Conservation (phyloP, 2,797 vertebrate genomes). For the Crocidura indochinensis region DNA sequence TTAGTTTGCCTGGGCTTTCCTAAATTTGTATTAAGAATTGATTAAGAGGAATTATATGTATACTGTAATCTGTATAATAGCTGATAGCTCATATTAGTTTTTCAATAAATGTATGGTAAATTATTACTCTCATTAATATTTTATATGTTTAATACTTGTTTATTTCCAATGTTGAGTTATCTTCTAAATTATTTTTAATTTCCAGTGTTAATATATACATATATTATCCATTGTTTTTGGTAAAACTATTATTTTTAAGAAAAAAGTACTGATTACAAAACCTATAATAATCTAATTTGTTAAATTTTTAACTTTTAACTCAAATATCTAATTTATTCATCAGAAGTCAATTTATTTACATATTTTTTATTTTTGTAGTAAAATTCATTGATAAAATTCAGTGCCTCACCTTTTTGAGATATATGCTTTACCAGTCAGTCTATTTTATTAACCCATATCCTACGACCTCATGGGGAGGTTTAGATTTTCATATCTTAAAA, state of each 20-base stretch:
- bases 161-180: conserved; percentile 15
- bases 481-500: neutral
- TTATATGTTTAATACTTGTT: neutral
- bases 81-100: neutral
- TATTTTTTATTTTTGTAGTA: too few species aligned
- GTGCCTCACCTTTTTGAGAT: too few species aligned
- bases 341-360: neutral
- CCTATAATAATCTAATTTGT: too few species aligned
- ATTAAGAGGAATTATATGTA: neutral
- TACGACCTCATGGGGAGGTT: neutral
- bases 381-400: too few species aligned
- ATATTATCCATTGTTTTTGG: too few species aligned
- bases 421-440: too few species aligned
- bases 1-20: neutral
- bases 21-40: neutral
- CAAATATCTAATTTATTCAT: neutral
- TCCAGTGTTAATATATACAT: neutral
- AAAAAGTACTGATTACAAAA: too few species aligned
- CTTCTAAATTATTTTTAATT: neutral
- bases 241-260: too few species aligned
- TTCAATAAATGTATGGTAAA: neutral
- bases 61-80: neutral
- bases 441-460: neutral
- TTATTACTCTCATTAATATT: neutral
- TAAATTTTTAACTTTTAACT: conserved; percentile 1